Evolutionary conservation across 2,797 vertebrate genomes (phyloP).

Genomic region (Sebastes taczanowskii): DNA sequence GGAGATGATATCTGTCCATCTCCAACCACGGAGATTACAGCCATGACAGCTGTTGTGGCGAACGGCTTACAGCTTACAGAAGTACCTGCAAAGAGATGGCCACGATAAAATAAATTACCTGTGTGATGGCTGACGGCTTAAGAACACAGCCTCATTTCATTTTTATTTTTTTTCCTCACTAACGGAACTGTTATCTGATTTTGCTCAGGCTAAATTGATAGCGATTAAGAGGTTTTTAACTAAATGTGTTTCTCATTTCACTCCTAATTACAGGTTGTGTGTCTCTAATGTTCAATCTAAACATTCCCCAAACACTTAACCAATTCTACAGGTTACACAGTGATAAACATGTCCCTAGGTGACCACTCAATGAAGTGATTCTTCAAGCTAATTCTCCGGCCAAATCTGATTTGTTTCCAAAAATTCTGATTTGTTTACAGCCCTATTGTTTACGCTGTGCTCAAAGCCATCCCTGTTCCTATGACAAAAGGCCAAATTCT

Average conservation of each 20-base stretch:
- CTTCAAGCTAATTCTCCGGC: background rate
- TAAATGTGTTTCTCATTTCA: constrained; percentile 30
- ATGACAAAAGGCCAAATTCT: constrained; percentile 28
- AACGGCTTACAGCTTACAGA: constrained; percentile 80
- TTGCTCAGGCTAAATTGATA: constrained; percentile 52
- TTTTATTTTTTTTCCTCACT: constrained; percentile 23
- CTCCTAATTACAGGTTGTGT: constrained; percentile 3
- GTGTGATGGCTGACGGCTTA: constrained; percentile 74
- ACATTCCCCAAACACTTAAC: constrained; percentile 6
- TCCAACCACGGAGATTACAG: constrained; percentile 74
- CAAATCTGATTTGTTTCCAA: background rate
- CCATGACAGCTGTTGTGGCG: constrained; percentile 80
- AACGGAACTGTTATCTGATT: constrained; percentile 57
- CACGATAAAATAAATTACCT: constrained; percentile 86
- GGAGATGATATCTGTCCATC: constrained; percentile 80
- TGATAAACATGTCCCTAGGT: background rate
- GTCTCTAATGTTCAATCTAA: background rate
- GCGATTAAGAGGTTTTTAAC: constrained; percentile 49
- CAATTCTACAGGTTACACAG: background rate
- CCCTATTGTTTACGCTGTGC: background rate
- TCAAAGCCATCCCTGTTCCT: background rate
- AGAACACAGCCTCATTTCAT: constrained; percentile 70
- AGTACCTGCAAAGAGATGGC: constrained; percentile 78
- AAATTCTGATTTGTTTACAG: background rate
- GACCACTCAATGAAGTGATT: background rate